Percentiles rank a stretch among this genome's conserved stretches.
Conservation (phyloP, 2,113 vertebrate genomes). For the Mormoops blainvillei region DNA sequence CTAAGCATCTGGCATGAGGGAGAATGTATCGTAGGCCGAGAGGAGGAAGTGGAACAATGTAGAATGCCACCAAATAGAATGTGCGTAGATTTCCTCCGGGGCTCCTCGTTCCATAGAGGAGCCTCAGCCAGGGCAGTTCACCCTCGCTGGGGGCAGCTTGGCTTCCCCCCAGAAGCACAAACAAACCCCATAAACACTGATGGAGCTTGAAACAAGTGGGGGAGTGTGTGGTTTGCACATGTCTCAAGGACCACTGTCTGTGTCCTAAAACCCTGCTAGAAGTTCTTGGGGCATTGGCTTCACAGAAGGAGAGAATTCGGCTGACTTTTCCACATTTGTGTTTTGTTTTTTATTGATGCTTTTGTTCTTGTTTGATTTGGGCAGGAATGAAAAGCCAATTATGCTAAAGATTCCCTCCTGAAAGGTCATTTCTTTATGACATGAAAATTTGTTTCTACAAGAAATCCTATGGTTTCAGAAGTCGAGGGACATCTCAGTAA, state of each 20-base stretch:
- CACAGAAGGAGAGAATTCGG: not conserved
- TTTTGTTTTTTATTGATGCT: not conserved
- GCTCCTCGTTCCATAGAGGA: not conserved
- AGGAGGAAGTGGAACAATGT: slow-evolving; percentile 48
- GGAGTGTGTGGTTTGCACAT: not conserved
- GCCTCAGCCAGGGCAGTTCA: not conserved
- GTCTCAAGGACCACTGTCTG: not conserved
- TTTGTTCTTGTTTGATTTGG: not conserved
- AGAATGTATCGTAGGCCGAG: not conserved
- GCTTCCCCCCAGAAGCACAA: slow-evolving; percentile 19
- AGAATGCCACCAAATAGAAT: slow-evolving; percentile 32
- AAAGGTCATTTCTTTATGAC: slow-evolving; percentile 28
- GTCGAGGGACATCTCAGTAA: not conserved
- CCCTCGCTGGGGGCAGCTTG: not conserved
- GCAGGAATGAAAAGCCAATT: not conserved
- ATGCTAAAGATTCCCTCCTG: not conserved
- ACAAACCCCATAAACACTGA: not conserved
- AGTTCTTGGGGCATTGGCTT: not conserved
- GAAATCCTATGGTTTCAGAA: not conserved
- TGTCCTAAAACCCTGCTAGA: not conserved
- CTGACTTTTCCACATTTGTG: not conserved
- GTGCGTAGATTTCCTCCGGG: slow-evolving; percentile 73
- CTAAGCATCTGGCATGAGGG: slow-evolving; percentile 48
- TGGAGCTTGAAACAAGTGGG: not conserved
- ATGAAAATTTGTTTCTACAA: slow-evolving; percentile 33